phyloP scores from a whole-genome alignment of 2,888 invertebrate genomes.

The Monoplex corrugatus region DNA sequence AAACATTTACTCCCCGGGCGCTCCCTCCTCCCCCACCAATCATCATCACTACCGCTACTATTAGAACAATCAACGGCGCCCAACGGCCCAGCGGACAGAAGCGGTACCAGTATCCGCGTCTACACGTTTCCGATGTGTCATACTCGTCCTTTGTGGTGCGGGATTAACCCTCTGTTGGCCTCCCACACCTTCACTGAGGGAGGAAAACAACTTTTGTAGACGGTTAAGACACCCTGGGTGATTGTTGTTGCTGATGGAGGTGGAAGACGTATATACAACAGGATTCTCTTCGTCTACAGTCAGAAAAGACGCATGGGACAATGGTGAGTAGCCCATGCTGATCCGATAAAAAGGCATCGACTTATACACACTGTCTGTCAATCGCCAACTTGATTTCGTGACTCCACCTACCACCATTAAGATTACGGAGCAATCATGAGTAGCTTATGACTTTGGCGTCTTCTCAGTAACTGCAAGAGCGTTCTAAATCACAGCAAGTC shows the following conservation, averaged over 20 bases:
- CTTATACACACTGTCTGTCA: neutral
- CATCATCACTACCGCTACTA: neutral
- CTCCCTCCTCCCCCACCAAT: neutral
- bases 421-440: too few species aligned
- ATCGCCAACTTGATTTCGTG: too few species aligned
- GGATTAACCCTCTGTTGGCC: neutral
- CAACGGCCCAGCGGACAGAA: neutral
- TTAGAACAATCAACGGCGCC: neutral
- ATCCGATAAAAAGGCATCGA: neutral
- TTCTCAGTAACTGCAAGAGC: too few species aligned
- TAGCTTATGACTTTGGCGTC: too few species aligned
- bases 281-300: neutral
- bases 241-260: neutral
- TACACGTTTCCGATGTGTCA: conserved; percentile 3
- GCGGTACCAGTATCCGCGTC: neutral
- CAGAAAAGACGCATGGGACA: neutral
- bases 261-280: neutral
- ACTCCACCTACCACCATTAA: too few species aligned
- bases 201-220: neutral
- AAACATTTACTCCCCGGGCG: neutral
- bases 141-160: neutral
- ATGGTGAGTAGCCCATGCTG: conserved; percentile 2
- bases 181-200: neutral
- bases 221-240: neutral
- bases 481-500: too few species aligned